Conservation (phyloP, 2,888 invertebrate species). For the Nomada ruficornis region DNA sequence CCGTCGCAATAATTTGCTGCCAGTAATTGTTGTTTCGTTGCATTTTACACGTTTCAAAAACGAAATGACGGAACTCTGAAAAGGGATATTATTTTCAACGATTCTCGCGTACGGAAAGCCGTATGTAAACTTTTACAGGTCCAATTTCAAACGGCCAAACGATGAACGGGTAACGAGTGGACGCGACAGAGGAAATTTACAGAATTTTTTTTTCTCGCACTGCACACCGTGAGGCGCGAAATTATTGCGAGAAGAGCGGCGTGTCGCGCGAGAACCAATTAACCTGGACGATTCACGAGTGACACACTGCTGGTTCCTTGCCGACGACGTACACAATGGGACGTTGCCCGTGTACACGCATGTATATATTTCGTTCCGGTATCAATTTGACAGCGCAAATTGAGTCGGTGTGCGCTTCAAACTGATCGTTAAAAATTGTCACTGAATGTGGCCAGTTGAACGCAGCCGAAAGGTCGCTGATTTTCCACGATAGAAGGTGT, state of each 20-base stretch:
- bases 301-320: conserved; percentile 18
- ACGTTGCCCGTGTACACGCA: not conserved
- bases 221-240: conserved; percentile 4
- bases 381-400: conserved; percentile 46
- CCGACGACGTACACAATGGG: conserved; percentile 3
- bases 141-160: not conserved
- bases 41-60: no score
- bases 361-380: conserved; percentile 22
- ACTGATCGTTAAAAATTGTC: conserved; percentile 58
- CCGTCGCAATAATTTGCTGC: no score
- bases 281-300: conserved; percentile 41
- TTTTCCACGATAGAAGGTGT: conserved; percentile 43
- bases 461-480: conserved; percentile 26
- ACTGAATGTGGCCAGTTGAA: conserved; percentile 15
- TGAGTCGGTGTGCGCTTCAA: conserved; percentile 31
- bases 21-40: no score
- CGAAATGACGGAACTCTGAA: no score
- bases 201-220: not conserved
- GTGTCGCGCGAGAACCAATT: conserved; percentile 54
- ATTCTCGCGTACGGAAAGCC: no score
- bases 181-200: not conserved
- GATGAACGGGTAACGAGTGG: not conserved
- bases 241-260: conserved; percentile 6
- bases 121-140: not conserved
- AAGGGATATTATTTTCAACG: no score